A percentile compares a stretch with the other conserved stretches of the same genome.
phyloP scores from a whole-genome alignment of 2,888 invertebrate genomes.

The Xestia sexstrigata region DNA sequence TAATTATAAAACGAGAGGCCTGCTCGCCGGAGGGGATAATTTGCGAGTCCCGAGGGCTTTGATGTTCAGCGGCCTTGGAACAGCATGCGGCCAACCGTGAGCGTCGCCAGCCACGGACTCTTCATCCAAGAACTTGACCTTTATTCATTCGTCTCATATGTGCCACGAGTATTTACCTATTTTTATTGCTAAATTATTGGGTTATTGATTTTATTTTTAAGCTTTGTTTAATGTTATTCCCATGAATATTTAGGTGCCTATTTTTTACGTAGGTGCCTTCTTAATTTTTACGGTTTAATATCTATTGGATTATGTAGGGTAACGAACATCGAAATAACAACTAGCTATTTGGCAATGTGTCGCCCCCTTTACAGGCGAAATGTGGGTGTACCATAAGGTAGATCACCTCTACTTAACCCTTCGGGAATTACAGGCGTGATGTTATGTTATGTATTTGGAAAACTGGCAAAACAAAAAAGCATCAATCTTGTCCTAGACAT shows the following conservation, averaged over 20 bases:
- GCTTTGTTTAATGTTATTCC: too few relatives aligned
- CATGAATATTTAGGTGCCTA: too few relatives aligned
- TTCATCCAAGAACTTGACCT: conserved; percentile 84
- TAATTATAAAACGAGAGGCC: conserved; percentile 66
- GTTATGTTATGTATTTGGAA: not conserved
- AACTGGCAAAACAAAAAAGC: not conserved
- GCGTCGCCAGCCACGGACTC: conserved; percentile 69
- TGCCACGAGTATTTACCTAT: not conserved
- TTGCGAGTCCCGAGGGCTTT: conserved; percentile 79
- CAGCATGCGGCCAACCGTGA: conserved; percentile 78
- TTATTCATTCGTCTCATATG: conserved; percentile 75
- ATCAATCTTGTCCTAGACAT: not conserved
- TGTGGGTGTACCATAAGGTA: too few relatives aligned
- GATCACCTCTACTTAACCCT: too few relatives aligned
- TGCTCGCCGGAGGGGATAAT: conserved; percentile 85
- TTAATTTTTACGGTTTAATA: not conserved
- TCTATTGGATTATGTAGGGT: too few relatives aligned
- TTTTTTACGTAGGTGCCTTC: not conserved
- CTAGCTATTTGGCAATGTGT: too few relatives aligned
- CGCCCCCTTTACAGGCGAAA: too few relatives aligned
- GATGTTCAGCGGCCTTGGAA: conserved; percentile 87
- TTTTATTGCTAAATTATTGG: conserved; percentile 7
- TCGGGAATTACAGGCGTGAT: too few relatives aligned
- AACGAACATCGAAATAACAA: not conserved
- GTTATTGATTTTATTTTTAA: not conserved